These are phyloP conservation scores for Seriola rivoliana DNA, from an alignment of 2,113 vertebrate species.

Conservation along the genomic window DNA sequence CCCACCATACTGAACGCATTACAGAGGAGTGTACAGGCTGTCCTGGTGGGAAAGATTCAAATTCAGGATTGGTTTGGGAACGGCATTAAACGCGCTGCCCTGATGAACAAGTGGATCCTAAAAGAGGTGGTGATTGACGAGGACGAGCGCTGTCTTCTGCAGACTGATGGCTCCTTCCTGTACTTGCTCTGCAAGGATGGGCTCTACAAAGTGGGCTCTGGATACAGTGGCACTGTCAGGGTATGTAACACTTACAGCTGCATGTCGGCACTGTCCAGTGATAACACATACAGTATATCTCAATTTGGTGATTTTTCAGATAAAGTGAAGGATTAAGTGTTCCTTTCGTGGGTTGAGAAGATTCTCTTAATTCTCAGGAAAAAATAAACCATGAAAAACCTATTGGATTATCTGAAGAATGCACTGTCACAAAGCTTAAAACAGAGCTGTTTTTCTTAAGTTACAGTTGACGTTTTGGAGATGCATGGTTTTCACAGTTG, in stretches of 20 bases:
- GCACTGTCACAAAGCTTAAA: not conserved
- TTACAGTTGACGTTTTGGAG: not conserved
- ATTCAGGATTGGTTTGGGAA: slow-evolving; percentile 99
- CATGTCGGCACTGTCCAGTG: not conserved
- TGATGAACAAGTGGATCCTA: slow-evolving; percentile 98
- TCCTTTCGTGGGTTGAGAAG: not conserved
- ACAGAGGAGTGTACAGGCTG: slow-evolving; percentile 97
- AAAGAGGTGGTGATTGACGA: slow-evolving; percentile 96
- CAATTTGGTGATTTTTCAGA: not conserved
- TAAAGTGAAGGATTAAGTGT: not conserved
- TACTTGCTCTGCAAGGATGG: slow-evolving; percentile 99
- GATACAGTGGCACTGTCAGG: slow-evolving; percentile 98
- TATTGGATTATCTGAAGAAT: not conserved
- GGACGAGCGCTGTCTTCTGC: slow-evolving; percentile 95
- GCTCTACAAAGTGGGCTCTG: slow-evolving; percentile 98
- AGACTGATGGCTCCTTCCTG: slow-evolving; percentile 98
- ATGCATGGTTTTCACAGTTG: not conserved
- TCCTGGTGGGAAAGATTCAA: slow-evolving; percentile 98
- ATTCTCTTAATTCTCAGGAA: not conserved
- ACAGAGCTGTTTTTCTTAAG: not conserved
- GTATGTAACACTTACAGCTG: slow-evolving; percentile 77
- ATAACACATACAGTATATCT: not conserved
- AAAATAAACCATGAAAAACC: not conserved
- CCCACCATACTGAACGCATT: slow-evolving; percentile 97
- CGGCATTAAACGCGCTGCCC: slow-evolving; percentile 96